Evolutionary conservation across 2,888 invertebrate species (phyloP), one percentile per base, ranked within the genome.

Genomic region (Abrostola tripartita): DNA sequence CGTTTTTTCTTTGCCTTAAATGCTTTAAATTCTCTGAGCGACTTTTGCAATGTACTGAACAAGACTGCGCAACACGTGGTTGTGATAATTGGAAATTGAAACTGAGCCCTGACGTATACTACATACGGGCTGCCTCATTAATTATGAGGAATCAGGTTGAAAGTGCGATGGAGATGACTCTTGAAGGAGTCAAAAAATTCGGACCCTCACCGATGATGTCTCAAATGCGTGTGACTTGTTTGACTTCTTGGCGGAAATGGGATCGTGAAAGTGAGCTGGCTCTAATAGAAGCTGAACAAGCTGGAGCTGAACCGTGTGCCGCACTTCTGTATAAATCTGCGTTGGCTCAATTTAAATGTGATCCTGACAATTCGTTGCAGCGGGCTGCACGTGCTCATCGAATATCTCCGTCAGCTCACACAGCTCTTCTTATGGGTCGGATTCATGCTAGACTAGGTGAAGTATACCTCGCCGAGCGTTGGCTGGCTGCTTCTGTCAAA

Each of bases 1-100:
- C 94, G 5, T 93, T 94, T 70, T 94, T 94, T 73, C 84, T 94
- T 38, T 93, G 93, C 68, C 84, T 94, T 41, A 84, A 92, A 51
- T 92, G 93, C 67, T 94, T 84, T 71, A 85, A 83, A 59, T 90
- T 94, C 67, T 78, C 85, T 41, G 92, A 92, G 58, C 81, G 68
- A 50, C 74, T 94, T 49, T 72, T 93, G 44, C 73, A 82, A 38
- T 94, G 94, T 72, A 83, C 84, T 12, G 89, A 91, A 64, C 69
- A 77, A 1, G 87, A 87, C 1, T 94, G 94, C 64, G 81, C 79
- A 0, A 82, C 71, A 9, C 84, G 82, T 24, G 94, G 94, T 0
- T 85, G 85, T 42, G 79, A 83, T 37, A 64, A 55, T 9, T 35
- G 76, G 5, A 71, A 74, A 49, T 75, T 66, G 35, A 74, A 75